phyloP scores from a whole-genome alignment of 2,888 invertebrate species.

The Pseudococcus longispinus region DNA sequence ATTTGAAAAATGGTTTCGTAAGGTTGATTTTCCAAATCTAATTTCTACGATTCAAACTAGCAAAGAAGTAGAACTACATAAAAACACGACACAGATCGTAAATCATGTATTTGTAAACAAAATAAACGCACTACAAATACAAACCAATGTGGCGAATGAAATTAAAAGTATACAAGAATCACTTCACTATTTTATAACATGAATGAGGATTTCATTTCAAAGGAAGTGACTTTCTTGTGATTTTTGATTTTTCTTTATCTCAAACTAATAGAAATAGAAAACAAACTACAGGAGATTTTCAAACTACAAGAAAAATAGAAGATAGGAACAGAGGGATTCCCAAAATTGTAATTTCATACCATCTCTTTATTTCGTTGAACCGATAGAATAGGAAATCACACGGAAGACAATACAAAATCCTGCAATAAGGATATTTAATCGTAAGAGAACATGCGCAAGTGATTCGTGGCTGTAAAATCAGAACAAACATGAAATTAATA shows the following conservation, averaged over 20 bases:
- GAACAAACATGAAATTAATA: neutral
- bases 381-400: neutral
- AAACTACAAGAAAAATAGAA: neutral
- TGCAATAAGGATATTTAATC: neutral
- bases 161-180: neutral
- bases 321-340: neutral
- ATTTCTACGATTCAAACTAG: neutral
- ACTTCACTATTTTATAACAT: neutral
- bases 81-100: neutral
- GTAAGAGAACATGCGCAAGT: neutral
- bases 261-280: neutral
- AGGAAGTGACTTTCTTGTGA: too few species aligned
- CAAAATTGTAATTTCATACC: neutral
- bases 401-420: neutral
- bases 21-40: neutral
- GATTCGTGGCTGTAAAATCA: neutral
- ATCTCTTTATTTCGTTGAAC: neutral
- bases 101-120: too few species aligned
- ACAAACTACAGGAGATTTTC: neutral
- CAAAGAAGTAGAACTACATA: neutral
- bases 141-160: too few species aligned
- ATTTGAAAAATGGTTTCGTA: neutral
- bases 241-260: neutral
- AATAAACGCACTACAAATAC: too few species aligned
- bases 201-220: too few species aligned